These are phyloP conservation scores for Melanerpes formicivorus DNA, from an alignment of 2,113 vertebrate genomes.

Conservation along the genomic window DNA sequence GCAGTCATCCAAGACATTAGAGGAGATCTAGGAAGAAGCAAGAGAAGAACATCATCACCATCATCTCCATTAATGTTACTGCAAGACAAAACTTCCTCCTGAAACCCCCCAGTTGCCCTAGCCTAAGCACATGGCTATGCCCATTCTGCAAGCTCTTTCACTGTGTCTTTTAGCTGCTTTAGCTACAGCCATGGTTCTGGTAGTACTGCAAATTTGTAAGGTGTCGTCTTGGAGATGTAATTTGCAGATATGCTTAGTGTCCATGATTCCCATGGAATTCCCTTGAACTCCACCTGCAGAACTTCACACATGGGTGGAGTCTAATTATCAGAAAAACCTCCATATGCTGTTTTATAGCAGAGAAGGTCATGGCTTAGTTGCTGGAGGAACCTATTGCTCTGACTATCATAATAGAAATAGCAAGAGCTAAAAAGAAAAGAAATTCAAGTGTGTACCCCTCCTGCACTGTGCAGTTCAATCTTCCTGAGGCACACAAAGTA, in stretches of 20 bases:
- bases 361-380: slow-evolving; percentile 18
- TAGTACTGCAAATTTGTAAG: background rate
- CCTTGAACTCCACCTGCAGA: background rate
- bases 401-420: slow-evolving; percentile 30
- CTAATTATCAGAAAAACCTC: slow-evolving; percentile 35
- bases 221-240: background rate
- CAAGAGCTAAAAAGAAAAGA: slow-evolving; percentile 4
- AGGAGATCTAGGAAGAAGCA: background rate
- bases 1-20: background rate
- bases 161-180: background rate
- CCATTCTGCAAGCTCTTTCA: background rate
- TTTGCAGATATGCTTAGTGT: background rate
- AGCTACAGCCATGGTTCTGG: background rate
- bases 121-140: background rate
- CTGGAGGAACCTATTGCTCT: slow-evolving; percentile 23
- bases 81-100: background rate
- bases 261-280: background rate
- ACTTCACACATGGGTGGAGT: slow-evolving; percentile 13
- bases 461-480: slow-evolving; percentile 19
- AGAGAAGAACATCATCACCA: background rate
- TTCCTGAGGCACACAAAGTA: slow-evolving; percentile 22
- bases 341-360: background rate
- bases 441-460: background rate
- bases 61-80: background rate
- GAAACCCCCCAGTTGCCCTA: accelerated